These are phyloP conservation scores for Helarctos malayanus DNA, from an alignment of 2,797 vertebrate genomes.

Conservation along the genomic window DNA sequence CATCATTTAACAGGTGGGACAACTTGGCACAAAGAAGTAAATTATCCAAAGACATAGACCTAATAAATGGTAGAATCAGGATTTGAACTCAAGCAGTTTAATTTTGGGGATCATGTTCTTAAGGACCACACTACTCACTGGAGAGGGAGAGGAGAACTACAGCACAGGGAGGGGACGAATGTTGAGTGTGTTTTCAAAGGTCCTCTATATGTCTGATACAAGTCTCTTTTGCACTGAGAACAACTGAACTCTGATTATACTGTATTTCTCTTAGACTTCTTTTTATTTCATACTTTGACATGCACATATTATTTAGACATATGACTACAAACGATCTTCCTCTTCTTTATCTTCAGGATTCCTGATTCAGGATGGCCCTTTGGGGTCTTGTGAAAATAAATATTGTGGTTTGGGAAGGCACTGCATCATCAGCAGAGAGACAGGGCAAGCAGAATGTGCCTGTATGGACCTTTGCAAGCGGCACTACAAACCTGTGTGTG, in stretches of 20 bases:
- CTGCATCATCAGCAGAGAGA: conserved; percentile 92
- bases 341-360: conserved; percentile 88
- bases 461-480: conserved; percentile 96
- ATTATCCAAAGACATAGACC: background rate
- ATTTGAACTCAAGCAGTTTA: background rate
- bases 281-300: background rate
- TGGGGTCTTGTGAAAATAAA: conserved; percentile 94
- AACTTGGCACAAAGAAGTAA: background rate
- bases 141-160: background rate
- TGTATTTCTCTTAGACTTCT: background rate
- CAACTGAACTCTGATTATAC: background rate
- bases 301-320: background rate
- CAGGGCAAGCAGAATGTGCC: conserved; percentile 92
- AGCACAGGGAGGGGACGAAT: background rate
- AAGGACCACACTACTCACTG: background rate
- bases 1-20: background rate
- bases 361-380: conserved; percentile 86
- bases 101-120: background rate
- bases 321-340: background rate
- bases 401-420: conserved; percentile 97
- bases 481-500: conserved; percentile 97
- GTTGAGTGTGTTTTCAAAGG: background rate
- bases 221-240: background rate
- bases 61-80: background rate
- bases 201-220: background rate